Percentiles rank a stretch among this genome's conserved stretches.
phyloP scores from a whole-genome alignment of 2,113 vertebrate genomes.

The Canis aureus region DNA sequence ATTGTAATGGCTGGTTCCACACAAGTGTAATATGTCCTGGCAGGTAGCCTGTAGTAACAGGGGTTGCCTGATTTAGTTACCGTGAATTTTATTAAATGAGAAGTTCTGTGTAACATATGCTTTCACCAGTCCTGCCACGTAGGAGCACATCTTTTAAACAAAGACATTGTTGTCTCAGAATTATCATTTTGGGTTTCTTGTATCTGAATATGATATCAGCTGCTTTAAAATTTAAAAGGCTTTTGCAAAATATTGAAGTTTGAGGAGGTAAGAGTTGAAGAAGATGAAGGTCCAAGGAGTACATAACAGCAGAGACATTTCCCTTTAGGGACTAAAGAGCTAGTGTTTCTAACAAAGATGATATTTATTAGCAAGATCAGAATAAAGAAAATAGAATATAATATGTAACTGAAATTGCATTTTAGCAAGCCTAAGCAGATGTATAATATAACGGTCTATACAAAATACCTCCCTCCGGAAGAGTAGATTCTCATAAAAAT shows the following conservation, averaged over 20 bases:
- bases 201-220: background rate
- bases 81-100: constrained; percentile 63
- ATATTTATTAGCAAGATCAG: background rate
- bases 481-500: background rate
- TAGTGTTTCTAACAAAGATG: background rate
- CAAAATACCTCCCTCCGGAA: background rate
- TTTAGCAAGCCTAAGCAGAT: background rate
- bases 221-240: background rate
- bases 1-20: constrained; percentile 38
- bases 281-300: background rate
- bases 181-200: constrained; percentile 24
- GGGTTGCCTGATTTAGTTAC: constrained; percentile 57
- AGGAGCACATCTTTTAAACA: constrained; percentile 32
- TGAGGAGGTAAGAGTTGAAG: background rate
- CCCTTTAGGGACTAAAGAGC: background rate
- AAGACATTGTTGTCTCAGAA: constrained; percentile 47
- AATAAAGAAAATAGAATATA: background rate
- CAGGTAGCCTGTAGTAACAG: constrained; percentile 23
- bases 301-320: background rate
- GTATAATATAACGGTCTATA: background rate
- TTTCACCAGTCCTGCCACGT: background rate
- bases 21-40: constrained; percentile 60
- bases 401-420: background rate
- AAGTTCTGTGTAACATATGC: constrained; percentile 58
- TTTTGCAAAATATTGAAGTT: constrained; percentile 29